These are phyloP conservation scores for Dicrurus megarhynchus DNA, from an alignment of 2,113 vertebrate species.

Conservation along the genomic window DNA sequence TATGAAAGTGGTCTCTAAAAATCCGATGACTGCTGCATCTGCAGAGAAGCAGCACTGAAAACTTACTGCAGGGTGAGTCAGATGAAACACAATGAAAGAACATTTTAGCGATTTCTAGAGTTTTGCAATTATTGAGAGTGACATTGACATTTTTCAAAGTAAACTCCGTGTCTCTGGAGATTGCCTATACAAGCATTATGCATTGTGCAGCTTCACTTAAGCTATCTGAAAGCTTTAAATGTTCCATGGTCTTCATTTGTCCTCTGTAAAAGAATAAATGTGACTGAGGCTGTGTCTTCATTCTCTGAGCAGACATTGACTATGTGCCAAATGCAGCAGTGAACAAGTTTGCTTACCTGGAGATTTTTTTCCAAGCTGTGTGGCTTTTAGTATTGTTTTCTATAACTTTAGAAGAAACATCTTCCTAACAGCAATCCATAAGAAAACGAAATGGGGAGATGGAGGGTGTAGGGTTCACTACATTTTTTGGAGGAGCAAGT, in stretches of 20 bases:
- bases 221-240: background rate
- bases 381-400: background rate
- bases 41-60: background rate
- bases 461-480: background rate
- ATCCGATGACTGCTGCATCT: background rate
- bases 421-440: background rate
- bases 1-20: background rate
- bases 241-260: background rate
- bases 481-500: background rate
- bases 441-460: background rate
- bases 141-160: background rate
- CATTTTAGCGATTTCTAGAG: background rate
- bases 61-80: conserved; percentile 8
- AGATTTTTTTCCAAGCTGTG: background rate
- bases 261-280: background rate
- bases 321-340: background rate
- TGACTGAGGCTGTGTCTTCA: background rate
- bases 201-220: background rate
- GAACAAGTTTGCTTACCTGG: background rate
- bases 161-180: background rate
- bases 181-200: background rate
- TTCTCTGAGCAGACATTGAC: background rate
- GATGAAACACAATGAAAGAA: background rate
- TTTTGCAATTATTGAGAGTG: background rate
- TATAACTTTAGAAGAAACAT: background rate